These are phyloP conservation scores for Metalampra italica DNA, from an alignment of 2,888 invertebrate genomes.

Conservation along the genomic window DNA sequence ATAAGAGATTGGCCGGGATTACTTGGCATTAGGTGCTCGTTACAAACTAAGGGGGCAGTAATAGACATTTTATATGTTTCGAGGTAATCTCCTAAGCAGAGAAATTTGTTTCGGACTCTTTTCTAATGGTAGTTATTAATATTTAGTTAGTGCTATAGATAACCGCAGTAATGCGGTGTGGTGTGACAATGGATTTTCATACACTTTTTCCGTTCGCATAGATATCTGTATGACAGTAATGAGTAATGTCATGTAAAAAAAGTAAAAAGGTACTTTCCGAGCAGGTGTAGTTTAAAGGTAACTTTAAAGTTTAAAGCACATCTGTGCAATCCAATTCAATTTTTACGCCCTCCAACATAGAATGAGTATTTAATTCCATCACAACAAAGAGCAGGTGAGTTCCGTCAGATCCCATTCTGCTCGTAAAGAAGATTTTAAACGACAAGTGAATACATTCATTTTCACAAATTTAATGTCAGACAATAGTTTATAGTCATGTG, in stretches of 20 bases:
- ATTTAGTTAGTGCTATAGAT: no score
- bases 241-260: no score
- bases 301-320: no score
- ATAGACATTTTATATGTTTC: slow-evolving; percentile 20
- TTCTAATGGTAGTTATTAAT: not conserved
- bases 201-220: no score
- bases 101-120: slow-evolving; percentile 11
- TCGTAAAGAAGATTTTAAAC: not conserved
- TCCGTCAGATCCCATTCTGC: not conserved
- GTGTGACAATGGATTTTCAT: no score
- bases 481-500: no score
- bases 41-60: slow-evolving; percentile 38
- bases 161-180: no score
- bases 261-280: no score
- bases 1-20: slow-evolving; percentile 48
- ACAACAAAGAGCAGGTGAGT: not conserved
- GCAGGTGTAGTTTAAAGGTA: no score
- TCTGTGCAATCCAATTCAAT: no score
- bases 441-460: not conserved
- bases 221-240: no score
- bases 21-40: slow-evolving; percentile 33
- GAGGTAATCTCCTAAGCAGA: slow-evolving; percentile 18
- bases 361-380: no score
- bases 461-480: not conserved
- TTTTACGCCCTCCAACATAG: not conserved